Base-by-base conservation (phyloP, 2,888 invertebrate genomes). In the Entomobrya multifasciata region DNA sequence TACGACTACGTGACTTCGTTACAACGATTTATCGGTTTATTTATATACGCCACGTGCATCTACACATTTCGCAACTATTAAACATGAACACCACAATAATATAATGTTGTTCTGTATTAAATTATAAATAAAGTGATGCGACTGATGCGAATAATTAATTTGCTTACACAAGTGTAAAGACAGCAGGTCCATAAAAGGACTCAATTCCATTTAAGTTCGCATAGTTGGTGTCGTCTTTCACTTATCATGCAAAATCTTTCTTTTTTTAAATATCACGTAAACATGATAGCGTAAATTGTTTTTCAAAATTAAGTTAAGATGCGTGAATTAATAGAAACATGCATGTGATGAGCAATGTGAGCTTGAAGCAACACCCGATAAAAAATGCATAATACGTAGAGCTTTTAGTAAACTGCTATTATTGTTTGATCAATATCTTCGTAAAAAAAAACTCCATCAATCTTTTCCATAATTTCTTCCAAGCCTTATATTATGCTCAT, bases 131-230 rank as follows among this genome's bases (percentile, higher is more conserved):
- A 22, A 55, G 22, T 55, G 17, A 55, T 17, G 10, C 22, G 55
- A 2, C 3, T 55, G 55, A 55, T 55, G 55, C 55, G 17, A 11
- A 55, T 55, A 55, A 55, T 55, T 55, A 55, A 55, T 55, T 55
- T 22, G 13, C 55, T 55, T 55, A 22, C 55, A 22, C 55, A 62
- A 27, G 25, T n/a, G 8, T n/a, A 30, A 4, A 25, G 62, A 62
- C 30, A 62, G 62, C 11, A n/a, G 27, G 15, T 5, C 62, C 62
- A 62, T 62, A 62, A 62, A 62, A 62, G 62, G 62, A 62, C 30
- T 62, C 62, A n/a, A n/a, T 62, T 62, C 62, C 62, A 62, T 62
- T 62, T 62, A 36, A 62, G 62, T 36, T 27, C 36, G n/a, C 30
- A 30, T 36, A 15, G n/a, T 62, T 30, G 62, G 30, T 22, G 25